These are phyloP conservation scores for Eubucco bourcierii DNA, from an alignment of 2,113 vertebrate genomes.

Conservation along the genomic window DNA sequence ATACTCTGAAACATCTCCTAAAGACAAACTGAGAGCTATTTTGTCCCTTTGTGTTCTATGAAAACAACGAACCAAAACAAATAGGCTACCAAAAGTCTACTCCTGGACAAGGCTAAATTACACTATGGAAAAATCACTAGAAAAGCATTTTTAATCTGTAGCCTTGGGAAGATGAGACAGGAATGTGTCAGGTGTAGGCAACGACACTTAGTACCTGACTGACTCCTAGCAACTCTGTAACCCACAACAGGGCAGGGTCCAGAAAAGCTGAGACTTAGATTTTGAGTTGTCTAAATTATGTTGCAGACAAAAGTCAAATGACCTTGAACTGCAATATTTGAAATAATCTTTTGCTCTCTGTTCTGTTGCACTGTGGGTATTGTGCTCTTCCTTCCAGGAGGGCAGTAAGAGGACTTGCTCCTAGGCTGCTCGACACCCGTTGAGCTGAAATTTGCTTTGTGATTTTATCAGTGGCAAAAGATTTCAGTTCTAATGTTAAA, in stretches of 20 bases:
- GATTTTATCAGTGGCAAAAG: neutral
- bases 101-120: neutral
- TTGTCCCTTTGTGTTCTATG: neutral
- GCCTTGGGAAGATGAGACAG: neutral
- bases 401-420: rapidly evolving
- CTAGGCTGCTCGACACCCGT: neutral
- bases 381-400: neutral
- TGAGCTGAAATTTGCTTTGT: neutral
- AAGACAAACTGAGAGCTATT: neutral
- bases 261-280: neutral
- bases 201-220: neutral
- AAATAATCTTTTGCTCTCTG: neutral
- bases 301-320: neutral
- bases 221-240: neutral
- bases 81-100: neutral
- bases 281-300: neutral
- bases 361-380: neutral
- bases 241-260: neutral
- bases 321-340: neutral
- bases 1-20: neutral
- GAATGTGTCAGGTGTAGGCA: neutral
- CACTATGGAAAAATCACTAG: neutral
- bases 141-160: neutral
- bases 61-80: neutral
- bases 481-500: neutral